phyloP scores from a whole-genome alignment of 2,797 vertebrate species.

The Manis javanica region DNA sequence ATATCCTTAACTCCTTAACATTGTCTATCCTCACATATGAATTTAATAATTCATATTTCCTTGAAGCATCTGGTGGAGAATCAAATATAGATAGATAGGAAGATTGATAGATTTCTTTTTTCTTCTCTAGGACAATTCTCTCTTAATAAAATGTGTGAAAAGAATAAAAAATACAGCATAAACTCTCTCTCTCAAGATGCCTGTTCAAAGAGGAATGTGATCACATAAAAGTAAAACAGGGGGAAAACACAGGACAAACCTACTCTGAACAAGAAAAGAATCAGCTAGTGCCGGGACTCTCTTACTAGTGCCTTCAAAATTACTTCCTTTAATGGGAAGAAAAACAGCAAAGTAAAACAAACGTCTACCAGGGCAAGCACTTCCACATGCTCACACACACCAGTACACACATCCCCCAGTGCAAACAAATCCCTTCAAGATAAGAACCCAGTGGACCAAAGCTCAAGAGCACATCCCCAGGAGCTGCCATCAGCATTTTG shows the following conservation, averaged over 20 bases:
- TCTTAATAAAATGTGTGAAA: not conserved
- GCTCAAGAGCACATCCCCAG: slow-evolving; percentile 34
- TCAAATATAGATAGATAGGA: not conserved
- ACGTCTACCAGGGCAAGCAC: not conserved
- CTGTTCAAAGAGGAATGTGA: not conserved
- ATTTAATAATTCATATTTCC: not conserved
- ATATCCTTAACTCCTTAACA: not conserved
- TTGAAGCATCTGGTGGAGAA: not conserved
- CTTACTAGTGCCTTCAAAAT: slow-evolving; percentile 36
- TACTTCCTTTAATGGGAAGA: not conserved
- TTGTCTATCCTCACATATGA: not conserved
- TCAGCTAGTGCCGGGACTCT: not conserved
- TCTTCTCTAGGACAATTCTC: not conserved
- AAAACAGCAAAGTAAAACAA: not conserved
- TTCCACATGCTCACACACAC: not conserved
- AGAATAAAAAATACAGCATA: not conserved
- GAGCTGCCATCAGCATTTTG: slow-evolving; percentile 68
- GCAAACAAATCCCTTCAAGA: slow-evolving; percentile 31
- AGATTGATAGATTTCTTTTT: no score
- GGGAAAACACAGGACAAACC: not conserved
- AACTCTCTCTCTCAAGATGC: not conserved
- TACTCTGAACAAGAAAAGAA: not conserved
- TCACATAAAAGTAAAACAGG: not conserved
- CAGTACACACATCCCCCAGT: not conserved
- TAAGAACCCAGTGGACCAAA: slow-evolving; percentile 65